Evolutionary conservation across 92 coral and sea anemone genomes (phyloP).

Genomic region (Montipora capitata): DNA sequence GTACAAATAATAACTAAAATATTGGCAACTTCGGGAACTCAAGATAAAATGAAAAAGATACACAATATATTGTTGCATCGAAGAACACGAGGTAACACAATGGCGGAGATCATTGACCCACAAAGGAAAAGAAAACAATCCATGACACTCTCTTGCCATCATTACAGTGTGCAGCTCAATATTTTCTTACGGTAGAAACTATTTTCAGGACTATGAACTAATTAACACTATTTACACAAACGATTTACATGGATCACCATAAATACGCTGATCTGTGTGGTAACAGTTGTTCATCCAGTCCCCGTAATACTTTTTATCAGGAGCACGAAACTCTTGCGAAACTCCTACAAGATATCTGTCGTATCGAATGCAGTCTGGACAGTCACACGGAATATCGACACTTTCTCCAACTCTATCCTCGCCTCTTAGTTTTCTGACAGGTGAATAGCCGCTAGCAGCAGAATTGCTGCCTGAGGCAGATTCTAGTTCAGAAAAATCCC

Average conservation of each 20-base stretch:
- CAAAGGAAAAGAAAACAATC: too few species aligned
- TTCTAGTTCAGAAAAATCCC: conserved; percentile 80
- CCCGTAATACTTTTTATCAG: conserved; percentile 90
- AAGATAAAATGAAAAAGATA: too few species aligned
- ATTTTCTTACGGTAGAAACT: neutral
- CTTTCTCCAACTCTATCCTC: conserved; percentile 55
- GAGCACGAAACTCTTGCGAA: conserved; percentile 81
- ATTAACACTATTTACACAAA: conserved; percentile 55
- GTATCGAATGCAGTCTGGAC: conserved; percentile 76
- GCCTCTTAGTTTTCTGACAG: conserved; percentile 67
- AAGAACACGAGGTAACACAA: too few species aligned
- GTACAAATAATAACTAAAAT: too few species aligned
- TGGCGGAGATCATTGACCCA: too few species aligned
- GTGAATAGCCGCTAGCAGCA: conserved; percentile 78
- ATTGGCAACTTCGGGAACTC: too few species aligned
- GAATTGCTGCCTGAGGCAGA: conserved; percentile 80
- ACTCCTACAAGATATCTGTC: conserved; percentile 48
- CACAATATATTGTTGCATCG: too few species aligned
- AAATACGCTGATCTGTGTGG: conserved; percentile 41
- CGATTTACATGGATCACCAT: conserved; percentile 47
- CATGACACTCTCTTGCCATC: too few species aligned
- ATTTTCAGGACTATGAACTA: neutral
- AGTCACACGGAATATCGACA: conserved; percentile 71
- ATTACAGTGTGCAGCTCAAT: neutral
- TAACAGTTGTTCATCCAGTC: conserved; percentile 79